These are phyloP conservation scores for Cyanoderma ruficeps DNA, from an alignment of 2,113 vertebrate species.

Conservation along the genomic window DNA sequence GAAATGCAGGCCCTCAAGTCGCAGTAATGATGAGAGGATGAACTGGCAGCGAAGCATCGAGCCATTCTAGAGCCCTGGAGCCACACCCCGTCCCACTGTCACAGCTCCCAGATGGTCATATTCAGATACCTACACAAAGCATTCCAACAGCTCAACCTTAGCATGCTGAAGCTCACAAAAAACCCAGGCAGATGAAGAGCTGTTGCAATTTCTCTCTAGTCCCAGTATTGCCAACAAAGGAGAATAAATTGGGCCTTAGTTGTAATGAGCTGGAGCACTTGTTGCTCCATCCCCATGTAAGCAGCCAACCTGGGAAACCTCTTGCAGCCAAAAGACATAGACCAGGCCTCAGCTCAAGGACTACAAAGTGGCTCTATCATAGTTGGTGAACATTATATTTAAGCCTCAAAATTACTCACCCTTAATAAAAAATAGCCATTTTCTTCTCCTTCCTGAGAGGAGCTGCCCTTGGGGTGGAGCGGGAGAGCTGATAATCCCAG, in stretches of 20 bases:
- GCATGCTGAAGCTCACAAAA: background rate
- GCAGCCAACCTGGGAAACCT: background rate
- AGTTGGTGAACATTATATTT: background rate
- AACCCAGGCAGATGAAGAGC: background rate
- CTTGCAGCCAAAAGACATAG: background rate
- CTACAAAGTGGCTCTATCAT: background rate
- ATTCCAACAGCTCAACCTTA: background rate
- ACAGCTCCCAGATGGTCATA: background rate
- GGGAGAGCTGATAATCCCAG: background rate
- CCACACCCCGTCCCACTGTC: background rate
- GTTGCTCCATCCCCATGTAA: background rate
- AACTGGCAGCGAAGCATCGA: background rate
- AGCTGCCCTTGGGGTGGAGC: background rate
- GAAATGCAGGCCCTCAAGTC: background rate
- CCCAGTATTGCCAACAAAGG: rapidly evolving
- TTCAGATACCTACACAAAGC: background rate
- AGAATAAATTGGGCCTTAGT: rapidly evolving
- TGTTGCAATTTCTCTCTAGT: background rate
- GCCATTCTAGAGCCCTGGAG: background rate
- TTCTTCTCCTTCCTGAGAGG: background rate
- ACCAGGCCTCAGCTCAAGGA: background rate
- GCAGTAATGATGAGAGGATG: background rate
- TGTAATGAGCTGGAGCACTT: background rate
- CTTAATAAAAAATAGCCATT: background rate
- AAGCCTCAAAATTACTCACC: background rate